Conservation (phyloP, 2,113 vertebrate species). For the Crocuta crocuta region DNA sequence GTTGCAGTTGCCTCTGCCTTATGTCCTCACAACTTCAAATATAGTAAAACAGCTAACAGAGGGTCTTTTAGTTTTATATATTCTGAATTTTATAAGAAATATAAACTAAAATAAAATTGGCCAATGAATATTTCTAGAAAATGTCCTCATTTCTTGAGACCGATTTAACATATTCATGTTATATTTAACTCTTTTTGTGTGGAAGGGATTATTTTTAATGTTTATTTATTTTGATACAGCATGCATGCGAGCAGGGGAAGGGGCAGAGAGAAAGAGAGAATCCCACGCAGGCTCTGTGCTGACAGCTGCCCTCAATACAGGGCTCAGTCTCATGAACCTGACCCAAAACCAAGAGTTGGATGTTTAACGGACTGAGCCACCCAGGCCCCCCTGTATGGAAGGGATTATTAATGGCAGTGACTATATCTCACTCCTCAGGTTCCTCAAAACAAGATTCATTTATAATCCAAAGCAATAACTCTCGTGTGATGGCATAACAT, state of each 20-base stretch:
- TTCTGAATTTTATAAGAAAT: background rate
- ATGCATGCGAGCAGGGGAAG: too few species aligned
- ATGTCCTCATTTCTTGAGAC: background rate
- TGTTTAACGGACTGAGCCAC: too few species aligned
- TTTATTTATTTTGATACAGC: too few species aligned
- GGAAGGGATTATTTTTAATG: background rate
- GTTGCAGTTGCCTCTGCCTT: background rate
- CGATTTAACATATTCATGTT: background rate
- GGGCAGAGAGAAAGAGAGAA: too few species aligned
- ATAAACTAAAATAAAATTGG: background rate
- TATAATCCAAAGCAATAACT: background rate
- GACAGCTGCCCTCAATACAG: too few species aligned
- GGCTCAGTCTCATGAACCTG: too few species aligned
- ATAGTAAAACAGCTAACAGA: background rate
- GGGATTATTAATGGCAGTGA: background rate
- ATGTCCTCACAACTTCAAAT: background rate
- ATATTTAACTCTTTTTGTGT: background rate
- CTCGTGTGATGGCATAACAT: background rate
- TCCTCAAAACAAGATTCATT: background rate
- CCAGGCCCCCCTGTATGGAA: background rate
- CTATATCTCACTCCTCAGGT: background rate
- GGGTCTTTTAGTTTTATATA: background rate
- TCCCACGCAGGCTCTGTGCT: too few species aligned
- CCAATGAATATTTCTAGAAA: background rate
- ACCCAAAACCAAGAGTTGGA: too few species aligned